Evolutionary conservation across 2,113 vertebrate species (phyloP).

Genomic region (Dipodomys ordii): DNA sequence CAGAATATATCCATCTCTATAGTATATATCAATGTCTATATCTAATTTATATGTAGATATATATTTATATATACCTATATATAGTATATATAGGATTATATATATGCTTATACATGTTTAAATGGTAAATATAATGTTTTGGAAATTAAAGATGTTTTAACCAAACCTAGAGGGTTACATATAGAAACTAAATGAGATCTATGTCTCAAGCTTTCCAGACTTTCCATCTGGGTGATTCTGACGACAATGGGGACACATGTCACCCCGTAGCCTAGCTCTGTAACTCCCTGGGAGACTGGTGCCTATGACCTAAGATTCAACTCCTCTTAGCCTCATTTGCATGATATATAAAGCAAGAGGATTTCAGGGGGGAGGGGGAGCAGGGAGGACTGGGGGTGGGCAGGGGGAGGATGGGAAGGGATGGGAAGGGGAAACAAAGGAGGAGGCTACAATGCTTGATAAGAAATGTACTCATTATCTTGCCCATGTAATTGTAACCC

Average conservation of each 20-base stretch:
- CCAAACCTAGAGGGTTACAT: neutral
- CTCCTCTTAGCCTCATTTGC: accelerated
- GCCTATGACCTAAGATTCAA: neutral
- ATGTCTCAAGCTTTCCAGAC: neutral
- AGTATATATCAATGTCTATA: no score
- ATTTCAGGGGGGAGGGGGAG: neutral
- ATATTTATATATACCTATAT: no score
- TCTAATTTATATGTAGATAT: no score
- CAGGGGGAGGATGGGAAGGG: no score
- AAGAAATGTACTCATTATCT: no score
- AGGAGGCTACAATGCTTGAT: no score
- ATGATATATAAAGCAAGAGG: neutral
- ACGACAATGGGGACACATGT: neutral
- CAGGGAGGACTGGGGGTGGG: no score
- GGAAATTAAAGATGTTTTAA: slow-evolving; percentile 28
- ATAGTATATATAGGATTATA: no score
- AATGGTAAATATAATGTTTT: neutral
- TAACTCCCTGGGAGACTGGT: neutral
- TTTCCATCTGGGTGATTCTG: neutral
- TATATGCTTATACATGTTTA: neutral
- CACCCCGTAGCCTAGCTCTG: no score
- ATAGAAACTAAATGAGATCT: neutral
- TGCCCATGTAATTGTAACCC: no score
- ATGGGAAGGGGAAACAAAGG: no score
- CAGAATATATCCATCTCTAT: no score